Conservation (phyloP, 1,140 invertebrate species). For the Sinella curviseta region DNA sequence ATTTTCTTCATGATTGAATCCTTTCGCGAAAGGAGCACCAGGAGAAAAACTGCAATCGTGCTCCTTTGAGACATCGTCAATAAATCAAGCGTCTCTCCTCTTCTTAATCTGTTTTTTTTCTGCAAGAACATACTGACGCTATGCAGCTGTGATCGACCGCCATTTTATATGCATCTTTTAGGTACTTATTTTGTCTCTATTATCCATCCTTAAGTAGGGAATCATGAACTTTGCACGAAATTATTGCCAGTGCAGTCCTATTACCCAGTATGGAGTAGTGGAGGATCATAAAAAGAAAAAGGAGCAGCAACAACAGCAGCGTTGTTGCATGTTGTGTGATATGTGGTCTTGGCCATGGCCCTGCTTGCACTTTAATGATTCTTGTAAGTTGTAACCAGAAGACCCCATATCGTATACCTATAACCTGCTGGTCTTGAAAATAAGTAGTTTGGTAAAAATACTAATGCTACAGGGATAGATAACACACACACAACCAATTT, state of each 20-base stretch:
- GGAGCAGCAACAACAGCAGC: background rate
- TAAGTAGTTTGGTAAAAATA: too few relatives aligned
- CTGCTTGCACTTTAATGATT: constrained; percentile 4
- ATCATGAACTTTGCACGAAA: background rate
- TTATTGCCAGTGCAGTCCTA: background rate
- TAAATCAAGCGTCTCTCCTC: background rate
- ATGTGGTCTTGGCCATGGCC: background rate
- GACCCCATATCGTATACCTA: too few relatives aligned
- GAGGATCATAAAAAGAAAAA: background rate
- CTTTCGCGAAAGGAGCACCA: background rate
- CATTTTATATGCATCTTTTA: too few relatives aligned
- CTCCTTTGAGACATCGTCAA: background rate
- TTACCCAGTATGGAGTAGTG: background rate
- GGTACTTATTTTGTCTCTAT: too few relatives aligned
- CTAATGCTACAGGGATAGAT: too few relatives aligned
- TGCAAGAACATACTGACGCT: too few relatives aligned
- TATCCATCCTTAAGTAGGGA: constrained; percentile 1
- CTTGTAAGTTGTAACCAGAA: too few relatives aligned
- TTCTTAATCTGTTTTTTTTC: background rate
- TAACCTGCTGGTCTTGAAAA: too few relatives aligned
- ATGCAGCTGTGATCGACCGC: too few relatives aligned
- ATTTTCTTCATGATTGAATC: constrained; percentile 22
- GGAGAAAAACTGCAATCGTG: constrained; percentile 14
- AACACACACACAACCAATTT: background rate
- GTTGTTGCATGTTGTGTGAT: background rate